Base-by-base conservation (phyloP, 2,888 invertebrate species). In the Drosophila atripex region DNA sequence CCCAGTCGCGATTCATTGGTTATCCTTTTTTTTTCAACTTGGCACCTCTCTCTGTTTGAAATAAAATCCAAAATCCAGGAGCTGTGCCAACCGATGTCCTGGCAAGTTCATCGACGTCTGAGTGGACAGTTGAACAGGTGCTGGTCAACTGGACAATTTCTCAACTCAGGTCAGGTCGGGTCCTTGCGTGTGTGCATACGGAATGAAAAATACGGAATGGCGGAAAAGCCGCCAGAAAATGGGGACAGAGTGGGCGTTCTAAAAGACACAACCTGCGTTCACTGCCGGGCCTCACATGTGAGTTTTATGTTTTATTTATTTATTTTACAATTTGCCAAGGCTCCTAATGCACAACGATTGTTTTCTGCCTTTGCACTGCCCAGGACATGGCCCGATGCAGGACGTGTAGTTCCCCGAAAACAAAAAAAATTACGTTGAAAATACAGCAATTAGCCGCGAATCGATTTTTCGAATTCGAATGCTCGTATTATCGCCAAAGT, bases 91-190 rank as follows among this genome's bases (percentile, higher is more conserved):
- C 85, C 75, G 78, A 56, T 65, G 53, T 49, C 69, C 53, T 57
- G 64, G 69, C 59, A 52, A 73, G 84, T 86, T 86, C 76, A 84
- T 73, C 86, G 73, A 75, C 73, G 80, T 85, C 76, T 86, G 78
- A 57, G 12, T 39, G 18, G 71, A 51, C 65, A 69, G 57, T 18
- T 64, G 65, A 35, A 14, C 65, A 64, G 51, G 35, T 30, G 64
- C 11, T 52, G 60, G 39, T 47, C 60, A 59, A 55, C 54, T 63
- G 57, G 41, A 14, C 49, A 70, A 46, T 35, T 66, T 59, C 53
- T 53, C 65, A 80, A 63, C 50, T 39, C 49, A 18, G 38, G 18
- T 14, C 38, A 28, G 45, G 57, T 35, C n/a, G 25, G 58, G 38
- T 68, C 57, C 41, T 86, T 57, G 87, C 87, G 85, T 82, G 80